Evolutionary conservation across 2,797 vertebrate species (phyloP).

Genomic region (Helarctos malayanus): DNA sequence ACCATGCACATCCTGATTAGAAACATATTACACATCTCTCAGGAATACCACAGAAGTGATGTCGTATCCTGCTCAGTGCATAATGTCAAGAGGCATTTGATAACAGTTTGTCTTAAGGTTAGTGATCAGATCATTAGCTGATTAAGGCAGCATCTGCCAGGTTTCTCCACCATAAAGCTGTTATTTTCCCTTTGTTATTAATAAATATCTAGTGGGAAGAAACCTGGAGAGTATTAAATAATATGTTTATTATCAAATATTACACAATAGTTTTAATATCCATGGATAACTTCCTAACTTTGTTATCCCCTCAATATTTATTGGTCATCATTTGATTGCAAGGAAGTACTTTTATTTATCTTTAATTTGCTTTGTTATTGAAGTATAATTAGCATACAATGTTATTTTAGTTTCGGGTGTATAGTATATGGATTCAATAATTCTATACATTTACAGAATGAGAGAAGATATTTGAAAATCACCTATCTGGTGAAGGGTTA

Average conservation of each 20-base stretch:
- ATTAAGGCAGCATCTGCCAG: not conserved
- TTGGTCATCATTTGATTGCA: not conserved
- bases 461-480: not conserved
- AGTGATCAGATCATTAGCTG: not conserved
- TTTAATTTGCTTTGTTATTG: not conserved
- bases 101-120: not conserved
- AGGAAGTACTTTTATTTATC: not conserved
- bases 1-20: not conserved
- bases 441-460: not conserved
- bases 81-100: not conserved
- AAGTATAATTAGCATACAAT: not conserved
- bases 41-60: not conserved
- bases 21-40: not conserved
- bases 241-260: not conserved
- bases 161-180: not conserved
- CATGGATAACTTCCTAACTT: not conserved
- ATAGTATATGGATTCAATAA: not conserved
- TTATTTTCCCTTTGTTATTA: not conserved
- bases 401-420: not conserved
- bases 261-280: not conserved
- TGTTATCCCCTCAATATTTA: not conserved
- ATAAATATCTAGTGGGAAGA: not conserved
- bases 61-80: rapidly evolving
- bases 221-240: not conserved
- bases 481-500: not conserved